A percentile compares a stretch with the other conserved stretches of the same genome.
Conservation (phyloP, 2,113 vertebrate genomes). For the Lepidothrix coronata region DNA sequence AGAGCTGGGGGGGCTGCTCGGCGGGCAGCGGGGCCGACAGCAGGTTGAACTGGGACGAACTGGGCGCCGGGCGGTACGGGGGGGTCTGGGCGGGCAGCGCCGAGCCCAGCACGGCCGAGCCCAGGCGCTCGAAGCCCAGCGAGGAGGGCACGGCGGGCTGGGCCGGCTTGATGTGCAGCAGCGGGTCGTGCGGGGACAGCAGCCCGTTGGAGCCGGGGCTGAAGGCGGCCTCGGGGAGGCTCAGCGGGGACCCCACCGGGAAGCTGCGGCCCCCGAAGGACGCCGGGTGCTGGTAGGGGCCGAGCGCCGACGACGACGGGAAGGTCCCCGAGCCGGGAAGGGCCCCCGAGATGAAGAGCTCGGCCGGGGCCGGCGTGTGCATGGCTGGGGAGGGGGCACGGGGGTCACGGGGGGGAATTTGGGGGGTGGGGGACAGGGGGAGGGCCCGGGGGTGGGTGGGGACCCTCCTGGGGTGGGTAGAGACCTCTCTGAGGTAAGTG, state of each 20-base stretch:
- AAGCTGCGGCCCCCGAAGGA: conserved; percentile 92
- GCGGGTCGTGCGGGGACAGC: conserved; percentile 84
- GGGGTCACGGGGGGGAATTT: background rate
- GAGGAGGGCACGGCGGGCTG: conserved; percentile 81
- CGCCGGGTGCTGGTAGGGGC: conserved; percentile 95
- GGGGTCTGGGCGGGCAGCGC: conserved; percentile 62
- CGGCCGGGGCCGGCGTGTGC: no score
- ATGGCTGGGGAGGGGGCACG: no score
- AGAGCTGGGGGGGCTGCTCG: conserved; percentile 84
- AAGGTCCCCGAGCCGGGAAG: conserved; percentile 92
- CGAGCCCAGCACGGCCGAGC: conserved; percentile 78
- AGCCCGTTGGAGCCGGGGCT: conserved; percentile 90
- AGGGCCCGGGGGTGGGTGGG: no score
- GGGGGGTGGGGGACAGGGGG: no score
- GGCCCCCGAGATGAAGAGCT: conserved; percentile 66
- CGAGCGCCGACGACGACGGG: conserved; percentile 90
- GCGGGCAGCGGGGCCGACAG: conserved; percentile 87
- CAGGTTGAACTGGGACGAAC: conserved; percentile 90
- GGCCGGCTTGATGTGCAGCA: conserved; percentile 85
- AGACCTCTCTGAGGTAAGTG: no score
- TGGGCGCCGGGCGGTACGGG: conserved; percentile 72
- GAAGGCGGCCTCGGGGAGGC: conserved; percentile 90
- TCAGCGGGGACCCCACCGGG: conserved; percentile 85
- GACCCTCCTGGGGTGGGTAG: no score
- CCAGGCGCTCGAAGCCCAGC: conserved; percentile 79